Conservation (phyloP, 2,888 invertebrate species). For the Scaeva pyrastri region DNA sequence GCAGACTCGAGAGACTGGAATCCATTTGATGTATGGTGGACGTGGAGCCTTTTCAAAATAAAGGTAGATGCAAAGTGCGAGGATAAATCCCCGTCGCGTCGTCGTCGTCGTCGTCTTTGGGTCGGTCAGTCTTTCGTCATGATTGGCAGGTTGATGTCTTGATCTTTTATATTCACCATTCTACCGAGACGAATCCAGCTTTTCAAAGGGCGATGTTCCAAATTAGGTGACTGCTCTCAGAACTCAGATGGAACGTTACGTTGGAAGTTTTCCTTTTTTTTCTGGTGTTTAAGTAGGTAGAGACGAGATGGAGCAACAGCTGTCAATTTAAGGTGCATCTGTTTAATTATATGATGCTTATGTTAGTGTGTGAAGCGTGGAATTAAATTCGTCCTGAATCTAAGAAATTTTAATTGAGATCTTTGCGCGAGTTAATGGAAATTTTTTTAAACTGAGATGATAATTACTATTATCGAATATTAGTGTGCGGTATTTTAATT, state of each 20-base stretch:
- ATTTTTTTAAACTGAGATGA: not conserved
- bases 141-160: slow-evolving; percentile 80
- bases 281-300: not conserved
- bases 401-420: slow-evolving; percentile 36
- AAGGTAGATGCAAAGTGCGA: not conserved
- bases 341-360: slow-evolving; percentile 31
- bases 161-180: slow-evolving; percentile 39
- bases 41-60: slow-evolving; percentile 20
- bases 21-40: slow-evolving; percentile 1
- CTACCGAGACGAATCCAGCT: slow-evolving; percentile 10
- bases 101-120: too few species aligned
- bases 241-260: too few species aligned
- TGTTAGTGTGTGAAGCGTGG: slow-evolving; percentile 12
- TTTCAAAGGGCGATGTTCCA: slow-evolving; percentile 9
- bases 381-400: slow-evolving; percentile 27
- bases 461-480: not conserved
- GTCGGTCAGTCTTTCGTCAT: too few species aligned
- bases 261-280: not conserved
- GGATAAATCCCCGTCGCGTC: slow-evolving; percentile 76
- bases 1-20: not conserved
- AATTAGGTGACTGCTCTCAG: slow-evolving; percentile 42
- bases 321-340: slow-evolving; percentile 53
- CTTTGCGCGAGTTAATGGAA: not conserved
- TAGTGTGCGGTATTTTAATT: not conserved
- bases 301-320: not conserved